phyloP scores from a whole-genome alignment of 2,888 invertebrate genomes.

The Cheilosia scutellata region DNA sequence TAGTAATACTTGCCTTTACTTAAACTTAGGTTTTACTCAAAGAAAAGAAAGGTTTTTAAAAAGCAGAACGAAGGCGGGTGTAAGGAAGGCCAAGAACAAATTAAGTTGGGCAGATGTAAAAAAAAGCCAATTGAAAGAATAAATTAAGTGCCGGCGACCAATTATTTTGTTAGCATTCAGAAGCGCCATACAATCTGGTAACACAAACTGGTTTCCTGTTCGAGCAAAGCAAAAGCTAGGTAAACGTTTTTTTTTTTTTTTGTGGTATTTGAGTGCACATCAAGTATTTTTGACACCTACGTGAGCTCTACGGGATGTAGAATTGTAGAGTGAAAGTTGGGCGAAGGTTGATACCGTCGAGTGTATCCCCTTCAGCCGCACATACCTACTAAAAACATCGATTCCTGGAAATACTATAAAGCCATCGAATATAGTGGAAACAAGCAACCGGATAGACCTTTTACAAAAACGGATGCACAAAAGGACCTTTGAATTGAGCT shows the following conservation, averaged over 20 bases:
- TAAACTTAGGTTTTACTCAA: slow-evolving; percentile 30
- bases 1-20: slow-evolving; percentile 65
- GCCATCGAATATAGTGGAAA: background rate
- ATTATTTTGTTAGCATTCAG: slow-evolving; percentile 29
- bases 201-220: slow-evolving; percentile 27
- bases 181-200: slow-evolving; percentile 35
- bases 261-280: slow-evolving; percentile 30
- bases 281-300: background rate
- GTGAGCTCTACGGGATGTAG: slow-evolving; percentile 28
- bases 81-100: slow-evolving; percentile 48
- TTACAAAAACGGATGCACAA: slow-evolving; percentile 30
- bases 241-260: slow-evolving; percentile 9
- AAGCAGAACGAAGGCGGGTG: slow-evolving; percentile 51
- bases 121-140: slow-evolving; percentile 65
- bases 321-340: slow-evolving; percentile 19
- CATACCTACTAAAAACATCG: background rate
- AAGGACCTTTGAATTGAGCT: background rate
- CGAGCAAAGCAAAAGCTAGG: slow-evolving; percentile 55
- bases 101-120: slow-evolving; percentile 17
- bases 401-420: background rate
- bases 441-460: slow-evolving; percentile 15
- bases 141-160: slow-evolving; percentile 69
- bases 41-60: slow-evolving; percentile 49
- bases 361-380: background rate
- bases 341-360: background rate